These are phyloP conservation scores for Pluvianellus socialis DNA, from an alignment of 2,113 vertebrate genomes.

Conservation along the genomic window DNA sequence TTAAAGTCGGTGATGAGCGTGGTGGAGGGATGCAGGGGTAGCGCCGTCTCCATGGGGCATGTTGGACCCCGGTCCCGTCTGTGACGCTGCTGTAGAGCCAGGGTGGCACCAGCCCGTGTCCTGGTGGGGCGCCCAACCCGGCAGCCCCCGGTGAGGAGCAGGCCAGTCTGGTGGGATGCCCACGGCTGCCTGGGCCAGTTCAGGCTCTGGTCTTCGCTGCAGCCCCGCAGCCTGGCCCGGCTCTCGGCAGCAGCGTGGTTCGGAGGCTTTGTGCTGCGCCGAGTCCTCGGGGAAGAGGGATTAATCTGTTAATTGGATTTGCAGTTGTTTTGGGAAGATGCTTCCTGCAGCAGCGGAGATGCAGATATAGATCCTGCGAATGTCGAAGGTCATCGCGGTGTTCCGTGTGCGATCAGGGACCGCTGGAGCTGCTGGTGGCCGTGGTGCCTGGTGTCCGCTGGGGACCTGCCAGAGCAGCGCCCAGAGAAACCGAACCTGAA, in stretches of 20 bases:
- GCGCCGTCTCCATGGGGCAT: fast-evolving
- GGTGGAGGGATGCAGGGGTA: not conserved
- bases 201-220: not conserved
- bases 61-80: not conserved
- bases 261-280: not conserved
- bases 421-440: not conserved
- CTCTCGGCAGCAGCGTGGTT: not conserved
- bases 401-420: fast-evolving
- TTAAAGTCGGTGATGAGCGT: not conserved
- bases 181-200: fast-evolving
- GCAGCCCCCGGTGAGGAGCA: not conserved
- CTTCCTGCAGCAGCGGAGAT: not conserved
- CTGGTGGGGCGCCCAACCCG: fast-evolving
- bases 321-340: not conserved
- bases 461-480: not conserved
- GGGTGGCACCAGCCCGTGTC: not conserved
- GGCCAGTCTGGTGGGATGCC: not conserved
- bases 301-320: constrained; percentile 9
- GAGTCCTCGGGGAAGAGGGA: not conserved
- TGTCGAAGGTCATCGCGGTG: not conserved
- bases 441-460: fast-evolving
- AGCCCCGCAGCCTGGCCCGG: not conserved
- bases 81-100: fast-evolving
- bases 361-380: not conserved
- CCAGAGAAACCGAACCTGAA: not conserved